These are phyloP conservation scores for Epinephelus cyanopodus DNA, from an alignment of 2,113 vertebrate species.

Conservation along the genomic window DNA sequence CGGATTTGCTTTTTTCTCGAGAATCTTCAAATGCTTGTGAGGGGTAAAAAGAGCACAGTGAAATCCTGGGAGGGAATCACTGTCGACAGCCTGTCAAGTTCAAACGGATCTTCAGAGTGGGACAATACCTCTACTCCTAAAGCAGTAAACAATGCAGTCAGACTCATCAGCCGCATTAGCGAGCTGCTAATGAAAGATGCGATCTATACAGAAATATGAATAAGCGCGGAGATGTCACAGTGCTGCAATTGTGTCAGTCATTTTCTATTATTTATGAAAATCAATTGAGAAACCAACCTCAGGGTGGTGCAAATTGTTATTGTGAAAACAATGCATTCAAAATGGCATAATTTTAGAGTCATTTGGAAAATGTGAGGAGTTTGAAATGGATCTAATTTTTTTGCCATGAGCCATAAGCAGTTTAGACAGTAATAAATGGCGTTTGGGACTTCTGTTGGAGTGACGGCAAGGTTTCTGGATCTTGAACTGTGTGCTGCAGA, in stretches of 20 bases:
- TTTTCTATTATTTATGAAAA: conserved; percentile 66
- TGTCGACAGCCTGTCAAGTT: conserved; percentile 70
- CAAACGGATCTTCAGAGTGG: conserved; percentile 62
- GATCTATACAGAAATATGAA: conserved; percentile 50
- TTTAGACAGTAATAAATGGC: conserved; percentile 35
- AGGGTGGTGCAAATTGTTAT: conserved; percentile 55
- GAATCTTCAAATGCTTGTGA: conserved; percentile 51
- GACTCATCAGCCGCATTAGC: conserved; percentile 59
- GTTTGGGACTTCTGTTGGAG: conserved; percentile 12
- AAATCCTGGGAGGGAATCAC: conserved; percentile 58
- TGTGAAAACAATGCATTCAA: conserved; percentile 57
- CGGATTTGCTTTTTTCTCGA: conserved; percentile 12
- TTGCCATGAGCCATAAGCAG: conserved; percentile 41
- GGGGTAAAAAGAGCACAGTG: conserved; percentile 39
- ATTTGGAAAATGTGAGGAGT: conserved; percentile 43
- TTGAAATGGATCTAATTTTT: conserved; percentile 46
- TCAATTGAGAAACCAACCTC: conserved; percentile 55
- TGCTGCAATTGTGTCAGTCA: conserved; percentile 40
- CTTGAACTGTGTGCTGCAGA: conserved; percentile 36
- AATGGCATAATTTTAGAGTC: conserved; percentile 48
- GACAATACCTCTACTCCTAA: conserved; percentile 55
- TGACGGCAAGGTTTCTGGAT: conserved; percentile 21
- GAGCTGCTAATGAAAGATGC: conserved; percentile 45
- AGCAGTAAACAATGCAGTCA: conserved; percentile 62
- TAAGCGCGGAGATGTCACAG: conserved; percentile 49